These are phyloP conservation scores for Allolobophora icterica DNA, from an alignment of 2,888 invertebrate species.

Conservation along the genomic window DNA sequence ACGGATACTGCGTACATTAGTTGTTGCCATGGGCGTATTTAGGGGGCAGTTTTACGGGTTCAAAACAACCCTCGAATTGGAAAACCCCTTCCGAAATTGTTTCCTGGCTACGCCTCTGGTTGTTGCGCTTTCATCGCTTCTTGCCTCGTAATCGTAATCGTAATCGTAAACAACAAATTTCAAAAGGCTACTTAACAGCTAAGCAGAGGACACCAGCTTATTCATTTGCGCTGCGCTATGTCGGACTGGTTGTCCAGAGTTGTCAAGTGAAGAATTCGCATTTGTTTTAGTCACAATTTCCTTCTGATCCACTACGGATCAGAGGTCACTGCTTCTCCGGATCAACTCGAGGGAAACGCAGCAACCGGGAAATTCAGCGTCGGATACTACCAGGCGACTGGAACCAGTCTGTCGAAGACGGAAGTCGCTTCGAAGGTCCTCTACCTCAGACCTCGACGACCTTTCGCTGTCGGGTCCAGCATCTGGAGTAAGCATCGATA, in stretches of 20 bases:
- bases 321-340: constrained; percentile 53
- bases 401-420: constrained; percentile 38
- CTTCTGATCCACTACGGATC: constrained; percentile 57
- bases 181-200: too few species aligned
- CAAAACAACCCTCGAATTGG: too few species aligned
- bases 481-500: constrained; percentile 47
- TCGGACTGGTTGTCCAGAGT: neutral
- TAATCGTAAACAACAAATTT: too few species aligned
- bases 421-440: constrained; percentile 37
- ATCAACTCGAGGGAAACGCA: constrained; percentile 56
- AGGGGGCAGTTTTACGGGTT: too few species aligned
- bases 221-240: too few species aligned
- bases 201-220: too few species aligned
- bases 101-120: too few species aligned
- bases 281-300: constrained; percentile 55
- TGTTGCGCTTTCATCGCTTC: too few species aligned
- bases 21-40: too few species aligned
- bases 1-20: too few species aligned
- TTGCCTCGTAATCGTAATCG: too few species aligned
- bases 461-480: constrained; percentile 47
- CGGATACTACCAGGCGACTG: constrained; percentile 47
- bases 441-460: constrained; percentile 46
- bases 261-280: neutral
- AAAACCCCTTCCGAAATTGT: too few species aligned
- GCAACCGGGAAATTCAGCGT: constrained; percentile 37